Base-by-base conservation (phyloP, 2,797 vertebrate genomes). In the Allobates femoralis region DNA sequence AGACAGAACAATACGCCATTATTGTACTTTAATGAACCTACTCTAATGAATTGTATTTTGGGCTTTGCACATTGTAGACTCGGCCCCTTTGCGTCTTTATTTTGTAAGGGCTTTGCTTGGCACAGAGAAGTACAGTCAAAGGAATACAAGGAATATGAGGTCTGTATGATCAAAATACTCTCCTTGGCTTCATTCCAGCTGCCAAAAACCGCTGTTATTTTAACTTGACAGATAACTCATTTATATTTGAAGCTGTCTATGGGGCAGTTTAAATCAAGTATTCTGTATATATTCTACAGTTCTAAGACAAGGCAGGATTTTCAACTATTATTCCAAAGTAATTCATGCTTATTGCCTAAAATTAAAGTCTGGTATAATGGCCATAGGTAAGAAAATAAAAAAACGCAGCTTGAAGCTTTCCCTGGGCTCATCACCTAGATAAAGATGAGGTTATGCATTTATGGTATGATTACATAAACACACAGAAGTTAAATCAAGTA, bases 131-230 rank as follows among this genome's bases (percentile, higher is more conserved):
- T 74, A 85, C 23, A 56, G 66, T 67, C 62, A 79, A 85, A 78
- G 55, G 83, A 85, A 85, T 58, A 85, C 67, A 85, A 78, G 37
- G 83, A 85, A 85, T 58, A 85, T 79, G 50, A 41, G 62, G 60
- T 28, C 67, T 79, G 76, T 41, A 79, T 67, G 62, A 79, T 85
- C 75, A 85, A 85, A 85, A 78, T 79, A 53, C 75, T 46, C 50
- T 85, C 23, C 19, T 37, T 79, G 83, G 75, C 83, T 56, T 85
- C 51, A 56, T 26, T 79, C 75, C 83, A 85, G 66, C 75, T 79
- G 75, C 75, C 26, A 56, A 79, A 85, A 79, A 84, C 23, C 6
- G 55, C 53, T 66, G 50, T 78, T 85, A 71, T 85, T 79, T 85
- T 41, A 79, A 51, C 62, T 79, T 85, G 83, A 85, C 75, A 71